Percentiles rank a stretch among this genome's conserved stretches.
Conservation (phyloP, 1,140 invertebrate species). For the Diachasma alloeum region DNA sequence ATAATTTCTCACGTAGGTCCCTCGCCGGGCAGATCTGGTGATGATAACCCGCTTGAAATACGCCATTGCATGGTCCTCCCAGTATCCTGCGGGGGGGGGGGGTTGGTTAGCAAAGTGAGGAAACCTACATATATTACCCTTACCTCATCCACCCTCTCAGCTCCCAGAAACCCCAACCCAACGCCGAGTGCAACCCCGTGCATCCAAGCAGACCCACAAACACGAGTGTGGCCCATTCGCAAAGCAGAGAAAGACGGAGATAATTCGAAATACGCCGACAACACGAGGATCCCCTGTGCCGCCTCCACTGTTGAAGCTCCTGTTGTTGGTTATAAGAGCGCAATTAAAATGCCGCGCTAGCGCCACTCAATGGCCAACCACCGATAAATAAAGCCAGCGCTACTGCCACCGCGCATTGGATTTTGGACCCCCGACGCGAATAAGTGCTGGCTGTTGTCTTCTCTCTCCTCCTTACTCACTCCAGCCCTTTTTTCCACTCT, state of each 20-base stretch:
- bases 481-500: constrained; percentile 1
- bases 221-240: not conserved
- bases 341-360: constrained; percentile 66
- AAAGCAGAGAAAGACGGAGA: not conserved
- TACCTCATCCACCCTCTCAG: not conserved
- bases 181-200: not conserved
- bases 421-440: constrained; percentile 31
- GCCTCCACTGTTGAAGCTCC: constrained; percentile 34
- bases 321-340: constrained; percentile 55
- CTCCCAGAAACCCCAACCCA: not conserved
- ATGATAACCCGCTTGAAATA: constrained; percentile 64
- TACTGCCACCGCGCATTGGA: constrained; percentile 40
- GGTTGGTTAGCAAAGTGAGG: not conserved
- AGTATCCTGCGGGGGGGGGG: not conserved
- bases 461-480: constrained; percentile 37
- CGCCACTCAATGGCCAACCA: constrained; percentile 62
- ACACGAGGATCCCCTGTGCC: constrained; percentile 9
- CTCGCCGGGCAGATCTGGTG: constrained; percentile 59
- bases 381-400: constrained; percentile 62
- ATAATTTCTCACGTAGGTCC: constrained; percentile 62
- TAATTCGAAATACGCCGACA: not conserved
- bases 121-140: not conserved
- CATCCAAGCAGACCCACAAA: not conserved
- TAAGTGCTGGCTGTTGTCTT: constrained; percentile 21
- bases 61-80: constrained; percentile 42